Evolutionary conservation across 2,797 vertebrate genomes (phyloP).

Genomic region (Gymnodraco acuticeps): DNA sequence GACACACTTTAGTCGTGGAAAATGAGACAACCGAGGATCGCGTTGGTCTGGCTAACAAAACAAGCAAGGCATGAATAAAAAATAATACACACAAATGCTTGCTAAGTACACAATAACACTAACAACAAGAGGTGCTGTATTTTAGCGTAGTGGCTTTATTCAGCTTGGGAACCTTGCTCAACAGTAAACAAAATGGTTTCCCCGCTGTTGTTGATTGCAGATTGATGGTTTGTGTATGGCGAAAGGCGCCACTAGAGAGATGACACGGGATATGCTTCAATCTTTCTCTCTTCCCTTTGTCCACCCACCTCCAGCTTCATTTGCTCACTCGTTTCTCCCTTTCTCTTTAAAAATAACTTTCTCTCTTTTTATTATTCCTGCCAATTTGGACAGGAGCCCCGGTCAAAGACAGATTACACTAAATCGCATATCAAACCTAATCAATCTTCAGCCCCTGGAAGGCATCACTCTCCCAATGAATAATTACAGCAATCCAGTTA

Average conservation of each 20-base stretch:
- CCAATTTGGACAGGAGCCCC: conserved; percentile 84
- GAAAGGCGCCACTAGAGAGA: conserved; percentile 57
- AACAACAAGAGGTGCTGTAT: conserved; percentile 41
- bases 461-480: conserved; percentile 85
- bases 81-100: conserved; percentile 39
- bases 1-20: conserved; percentile 79
- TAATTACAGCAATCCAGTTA: conserved; percentile 84
- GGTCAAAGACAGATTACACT: conserved; percentile 86
- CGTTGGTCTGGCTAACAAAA: conserved; percentile 68
- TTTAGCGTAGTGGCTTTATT: conserved; percentile 28
- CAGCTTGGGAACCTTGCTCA: conserved; percentile 9
- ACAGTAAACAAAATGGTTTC: conserved; percentile 59
- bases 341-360: conserved; percentile 75
- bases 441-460: conserved; percentile 86
- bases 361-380: conserved; percentile 77
- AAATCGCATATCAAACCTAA: conserved; percentile 85
- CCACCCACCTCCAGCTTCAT: conserved; percentile 67
- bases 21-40: conserved; percentile 75
- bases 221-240: conserved; percentile 66
- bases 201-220: conserved; percentile 56
- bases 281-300: conserved; percentile 70
- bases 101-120: conserved; percentile 49
- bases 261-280: conserved; percentile 61
- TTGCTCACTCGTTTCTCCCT: conserved; percentile 42
- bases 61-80: conserved; percentile 46